Evolutionary conservation across 2,888 invertebrate species (phyloP), one percentile per base, ranked within the genome.

Genomic region (Imbricaverruca yamaguchii): DNA sequence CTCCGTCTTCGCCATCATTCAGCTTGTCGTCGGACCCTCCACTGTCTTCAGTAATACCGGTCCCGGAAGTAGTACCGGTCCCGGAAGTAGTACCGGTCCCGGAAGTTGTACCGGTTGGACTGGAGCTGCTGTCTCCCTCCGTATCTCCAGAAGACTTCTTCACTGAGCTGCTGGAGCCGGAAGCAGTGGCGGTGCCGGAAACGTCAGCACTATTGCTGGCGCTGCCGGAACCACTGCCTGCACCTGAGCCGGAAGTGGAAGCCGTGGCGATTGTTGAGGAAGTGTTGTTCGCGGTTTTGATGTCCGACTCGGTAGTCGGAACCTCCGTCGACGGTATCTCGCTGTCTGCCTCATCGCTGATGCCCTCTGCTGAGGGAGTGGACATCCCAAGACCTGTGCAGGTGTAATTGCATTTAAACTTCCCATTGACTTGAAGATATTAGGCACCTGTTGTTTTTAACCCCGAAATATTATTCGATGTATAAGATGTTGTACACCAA

Each of bases 111-210:
- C 11, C 25, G 12, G 67, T 67, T 23, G 67, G 67, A 21, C 69
- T 53, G 13, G 69, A 39, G 69, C 21, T n/a, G 18, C 7, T 25
- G 39, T 18, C 21, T 18, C 55, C 74, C 11, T 55, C 55, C 18
- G 21, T 10, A 10, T 15, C 10, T 13, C 12, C 53, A 13, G 69
- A 18, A 11, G 53, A 53, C 55, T 74, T 74, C 55, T 74, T 74
- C 55, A 74, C 74, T 18, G 74, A 74, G 21, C 74, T 74, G 74
- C 74, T 74, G 21, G 74, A 74, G 4, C 53, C 74, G 21, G 74
- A 74, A 18, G 69, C 25, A 25, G 74, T 55, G 18, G 69, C 12
- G 18, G 53, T 69, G 53, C 15, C 74, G 9, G 74, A 74, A 4
- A 9, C 74, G 21, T 15, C 15, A 21, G 74, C 55, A 55, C 65